phyloP scores from a whole-genome alignment of 2,797 vertebrate genomes.

The Anas acuta region DNA sequence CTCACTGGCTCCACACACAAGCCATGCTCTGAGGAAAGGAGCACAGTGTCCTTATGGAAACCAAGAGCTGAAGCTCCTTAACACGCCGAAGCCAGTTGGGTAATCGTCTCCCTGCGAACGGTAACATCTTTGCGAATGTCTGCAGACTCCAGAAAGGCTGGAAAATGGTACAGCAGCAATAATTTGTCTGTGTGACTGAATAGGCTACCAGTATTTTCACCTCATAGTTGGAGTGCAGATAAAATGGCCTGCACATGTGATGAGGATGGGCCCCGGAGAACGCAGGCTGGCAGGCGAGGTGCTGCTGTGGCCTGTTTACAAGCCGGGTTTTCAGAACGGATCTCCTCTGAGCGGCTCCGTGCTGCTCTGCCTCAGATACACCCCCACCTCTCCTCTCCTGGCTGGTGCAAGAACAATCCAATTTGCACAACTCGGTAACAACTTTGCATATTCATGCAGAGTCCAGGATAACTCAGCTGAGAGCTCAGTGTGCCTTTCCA shows the following conservation, averaged over 20 bases:
- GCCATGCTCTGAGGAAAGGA: background rate
- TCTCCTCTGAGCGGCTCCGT: background rate
- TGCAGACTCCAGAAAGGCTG: background rate
- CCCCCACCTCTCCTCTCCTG: background rate
- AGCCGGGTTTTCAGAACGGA: fast-evolving
- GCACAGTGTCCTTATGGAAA: background rate
- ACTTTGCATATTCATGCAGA: background rate
- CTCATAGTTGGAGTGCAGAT: background rate
- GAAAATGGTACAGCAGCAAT: background rate
- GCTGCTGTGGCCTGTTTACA: background rate
- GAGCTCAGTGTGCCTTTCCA: background rate
- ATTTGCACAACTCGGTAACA: background rate
- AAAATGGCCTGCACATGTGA: background rate
- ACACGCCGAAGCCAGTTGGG: fast-evolving
- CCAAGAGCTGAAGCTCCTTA: background rate
- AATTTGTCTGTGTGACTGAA: background rate
- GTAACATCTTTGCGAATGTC: background rate
- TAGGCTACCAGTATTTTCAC: background rate
- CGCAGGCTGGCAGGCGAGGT: background rate
- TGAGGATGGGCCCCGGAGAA: background rate
- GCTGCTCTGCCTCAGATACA: background rate
- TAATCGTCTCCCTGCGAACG: background rate
- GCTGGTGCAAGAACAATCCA: background rate
- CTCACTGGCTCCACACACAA: background rate
- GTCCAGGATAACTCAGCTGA: background rate